Evolutionary conservation across 1,140 invertebrate species (phyloP).

Genomic region (Gerris buenoi): DNA sequence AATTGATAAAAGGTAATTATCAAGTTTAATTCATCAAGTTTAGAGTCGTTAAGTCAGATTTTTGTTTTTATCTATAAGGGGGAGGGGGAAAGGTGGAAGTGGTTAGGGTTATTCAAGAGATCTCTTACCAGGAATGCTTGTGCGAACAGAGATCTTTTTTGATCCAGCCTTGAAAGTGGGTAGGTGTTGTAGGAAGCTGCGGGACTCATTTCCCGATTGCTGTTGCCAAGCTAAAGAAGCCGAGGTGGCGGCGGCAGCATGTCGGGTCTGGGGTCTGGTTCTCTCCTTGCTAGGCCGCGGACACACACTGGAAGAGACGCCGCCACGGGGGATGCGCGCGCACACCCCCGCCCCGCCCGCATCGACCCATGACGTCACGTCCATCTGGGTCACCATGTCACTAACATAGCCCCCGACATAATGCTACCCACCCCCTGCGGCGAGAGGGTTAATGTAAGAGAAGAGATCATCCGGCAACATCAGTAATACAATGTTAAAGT

Average conservation of each 20-base stretch:
- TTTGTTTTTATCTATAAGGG: too few relatives aligned
- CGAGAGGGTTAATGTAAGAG: not conserved
- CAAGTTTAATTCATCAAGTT: too few relatives aligned
- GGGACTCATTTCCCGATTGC: not conserved
- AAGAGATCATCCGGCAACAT: not conserved
- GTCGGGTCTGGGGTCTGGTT: not conserved
- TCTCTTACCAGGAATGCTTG: slow-evolving; percentile 1
- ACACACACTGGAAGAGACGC: not conserved
- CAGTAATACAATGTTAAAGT: not conserved
- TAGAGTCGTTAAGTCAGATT: too few relatives aligned
- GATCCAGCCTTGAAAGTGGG: slow-evolving; percentile 2
- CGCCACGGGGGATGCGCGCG: not conserved
- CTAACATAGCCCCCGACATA: not conserved
- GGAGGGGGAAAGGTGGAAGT: too few relatives aligned
- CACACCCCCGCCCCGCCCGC: not conserved
- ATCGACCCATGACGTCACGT: not conserved
- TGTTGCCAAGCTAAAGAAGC: not conserved
- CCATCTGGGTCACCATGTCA: slow-evolving; percentile 6
- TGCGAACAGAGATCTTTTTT: not conserved
- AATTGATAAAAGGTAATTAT: too few relatives aligned
- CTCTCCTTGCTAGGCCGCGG: not conserved
- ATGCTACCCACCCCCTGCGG: not conserved
- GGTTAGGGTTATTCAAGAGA: too few relatives aligned
- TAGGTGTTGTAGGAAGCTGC: slow-evolving; percentile 1
- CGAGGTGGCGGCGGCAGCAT: not conserved